These are phyloP conservation scores for Drosophila stalkeri DNA, from an alignment of 2,888 invertebrate genomes.

Conservation along the genomic window DNA sequence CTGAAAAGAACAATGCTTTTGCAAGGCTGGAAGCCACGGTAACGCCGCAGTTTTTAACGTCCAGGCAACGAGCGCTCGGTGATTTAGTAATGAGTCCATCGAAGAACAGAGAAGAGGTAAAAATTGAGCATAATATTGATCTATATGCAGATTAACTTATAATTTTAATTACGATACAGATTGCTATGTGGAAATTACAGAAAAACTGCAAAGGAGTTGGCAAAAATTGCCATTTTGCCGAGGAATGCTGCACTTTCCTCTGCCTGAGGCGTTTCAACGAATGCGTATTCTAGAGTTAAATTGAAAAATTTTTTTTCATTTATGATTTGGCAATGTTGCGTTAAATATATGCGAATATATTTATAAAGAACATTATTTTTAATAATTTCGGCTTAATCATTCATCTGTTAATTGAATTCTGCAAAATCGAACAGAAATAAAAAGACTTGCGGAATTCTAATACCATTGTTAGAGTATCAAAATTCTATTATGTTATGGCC, in stretches of 20 bases:
- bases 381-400: too few species aligned
- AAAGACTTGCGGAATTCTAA: background rate
- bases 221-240: background rate
- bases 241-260: constrained; percentile 19
- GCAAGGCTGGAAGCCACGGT: background rate
- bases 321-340: too few species aligned
- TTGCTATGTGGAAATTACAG: background rate
- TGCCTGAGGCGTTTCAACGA: constrained; percentile 14
- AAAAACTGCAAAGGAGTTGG: constrained; percentile 17
- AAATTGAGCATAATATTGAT: too few species aligned
- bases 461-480: background rate
- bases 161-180: background rate
- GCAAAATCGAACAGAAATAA: background rate
- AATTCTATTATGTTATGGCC: constrained; percentile 1
- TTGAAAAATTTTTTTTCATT: too few species aligned
- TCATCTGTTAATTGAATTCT: background rate
- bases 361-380: too few species aligned
- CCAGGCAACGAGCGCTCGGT: constrained; percentile 1
- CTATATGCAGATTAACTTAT: background rate
- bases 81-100: constrained; percentile 24
- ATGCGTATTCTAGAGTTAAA: constrained; percentile 5
- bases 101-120: background rate
- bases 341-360: too few species aligned
- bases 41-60: background rate
- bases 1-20: background rate